Percentiles rank a stretch among this genome's conserved stretches.
Evolutionary conservation across 2,888 invertebrate species (phyloP).

Genomic region (Calliopum simillimum): DNA sequence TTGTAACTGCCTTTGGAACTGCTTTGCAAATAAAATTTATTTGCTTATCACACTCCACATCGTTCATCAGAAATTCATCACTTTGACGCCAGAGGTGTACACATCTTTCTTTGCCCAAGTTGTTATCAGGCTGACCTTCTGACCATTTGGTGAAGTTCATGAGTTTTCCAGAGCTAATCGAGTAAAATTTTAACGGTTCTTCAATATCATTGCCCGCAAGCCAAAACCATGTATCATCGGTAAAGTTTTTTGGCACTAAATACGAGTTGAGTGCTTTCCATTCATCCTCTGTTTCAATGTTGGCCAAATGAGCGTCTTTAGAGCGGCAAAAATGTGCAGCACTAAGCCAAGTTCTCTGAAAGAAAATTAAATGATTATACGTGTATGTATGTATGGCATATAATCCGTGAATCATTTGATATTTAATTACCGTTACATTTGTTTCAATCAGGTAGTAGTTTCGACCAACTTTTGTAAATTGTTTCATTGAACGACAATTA

Average conservation of each 20-base stretch:
- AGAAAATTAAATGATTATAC: not conserved
- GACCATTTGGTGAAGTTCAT: slow-evolving; percentile 56
- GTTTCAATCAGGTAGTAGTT: slow-evolving; percentile 8
- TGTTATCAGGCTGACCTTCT: slow-evolving; percentile 50
- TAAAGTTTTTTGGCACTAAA: not conserved
- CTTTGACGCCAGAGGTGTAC: slow-evolving; percentile 19
- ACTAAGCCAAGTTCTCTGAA: slow-evolving; percentile 16
- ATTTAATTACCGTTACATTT: not conserved
- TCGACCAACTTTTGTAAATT: not conserved
- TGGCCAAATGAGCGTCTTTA: too few species aligned
- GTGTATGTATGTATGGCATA: too few species aligned
- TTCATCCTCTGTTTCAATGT: too few species aligned
- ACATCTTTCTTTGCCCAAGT: slow-evolving; percentile 4
- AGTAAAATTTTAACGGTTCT: slow-evolving; percentile 55
- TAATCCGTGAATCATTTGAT: not conserved
- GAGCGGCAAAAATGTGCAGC: too few species aligned
- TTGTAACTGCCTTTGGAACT: not conserved
- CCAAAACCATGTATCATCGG: slow-evolving; percentile 9
- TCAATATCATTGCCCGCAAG: slow-evolving; percentile 53
- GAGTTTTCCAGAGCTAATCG: slow-evolving; percentile 53
- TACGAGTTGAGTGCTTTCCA: not conserved
- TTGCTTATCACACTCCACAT: slow-evolving; percentile 3
- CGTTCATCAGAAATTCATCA: slow-evolving; percentile 11
- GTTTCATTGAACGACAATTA: not conserved
- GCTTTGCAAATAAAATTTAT: slow-evolving; percentile 21